A percentile compares a stretch with the other conserved stretches of the same genome.
phyloP scores from a whole-genome alignment of 2,113 vertebrate species.

The Alosa alosa region DNA sequence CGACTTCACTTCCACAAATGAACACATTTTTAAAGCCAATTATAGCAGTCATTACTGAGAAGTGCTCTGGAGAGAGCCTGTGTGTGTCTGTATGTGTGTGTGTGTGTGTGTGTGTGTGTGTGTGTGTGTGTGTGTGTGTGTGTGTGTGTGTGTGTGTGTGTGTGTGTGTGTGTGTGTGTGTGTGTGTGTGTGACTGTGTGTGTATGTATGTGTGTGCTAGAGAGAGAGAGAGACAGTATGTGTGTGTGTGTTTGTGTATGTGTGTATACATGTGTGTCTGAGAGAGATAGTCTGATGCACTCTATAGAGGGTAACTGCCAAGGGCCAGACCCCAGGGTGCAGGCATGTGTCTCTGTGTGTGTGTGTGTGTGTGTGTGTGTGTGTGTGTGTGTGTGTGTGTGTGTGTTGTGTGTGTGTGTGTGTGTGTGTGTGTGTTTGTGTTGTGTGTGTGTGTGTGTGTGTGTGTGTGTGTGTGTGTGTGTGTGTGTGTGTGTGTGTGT shows the following conservation, averaged over 20 bases:
- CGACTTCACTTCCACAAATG: slow-evolving; percentile 21
- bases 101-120: neutral
- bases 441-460: slow-evolving; percentile 6
- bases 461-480: neutral
- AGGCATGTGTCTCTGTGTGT: neutral
- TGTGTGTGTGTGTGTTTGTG: no score
- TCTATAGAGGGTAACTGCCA: slow-evolving; percentile 1
- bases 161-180: neutral
- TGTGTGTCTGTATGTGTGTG: slow-evolving; percentile 20
- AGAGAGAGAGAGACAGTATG: neutral
- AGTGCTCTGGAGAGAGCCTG: slow-evolving; percentile 16
- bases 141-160: neutral
- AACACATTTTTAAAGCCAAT: slow-evolving; percentile 29
- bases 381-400: neutral
- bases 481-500: neutral
- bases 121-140: no score
- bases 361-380: neutral
- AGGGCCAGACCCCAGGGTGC: neutral
- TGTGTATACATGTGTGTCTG: neutral
- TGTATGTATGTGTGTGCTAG: neutral
- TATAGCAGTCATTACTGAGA: slow-evolving; percentile 26
- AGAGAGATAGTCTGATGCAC: neutral
- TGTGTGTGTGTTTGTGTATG: neutral
- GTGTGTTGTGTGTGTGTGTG: neutral
- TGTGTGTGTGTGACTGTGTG: neutral